Evolutionary conservation across 2,888 invertebrate genomes (phyloP).

Genomic region (Microdon myrmicae): DNA sequence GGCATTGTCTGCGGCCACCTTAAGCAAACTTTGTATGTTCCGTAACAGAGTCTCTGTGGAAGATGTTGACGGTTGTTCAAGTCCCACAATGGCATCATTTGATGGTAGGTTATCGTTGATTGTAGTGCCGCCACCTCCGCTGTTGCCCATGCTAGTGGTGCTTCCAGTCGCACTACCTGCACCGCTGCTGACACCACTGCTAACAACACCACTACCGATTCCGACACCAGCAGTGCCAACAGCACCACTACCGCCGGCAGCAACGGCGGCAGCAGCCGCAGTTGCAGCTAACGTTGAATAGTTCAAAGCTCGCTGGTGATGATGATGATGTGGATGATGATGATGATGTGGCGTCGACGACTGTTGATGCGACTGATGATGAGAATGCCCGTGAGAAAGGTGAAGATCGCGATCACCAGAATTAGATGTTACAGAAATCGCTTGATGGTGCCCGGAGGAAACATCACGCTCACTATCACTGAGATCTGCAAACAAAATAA

Average conservation of each 20-base stretch:
- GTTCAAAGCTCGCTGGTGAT: conserved; percentile 77
- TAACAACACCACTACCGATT: conserved; percentile 57
- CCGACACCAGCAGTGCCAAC: conserved; percentile 60
- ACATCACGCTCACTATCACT: conserved; percentile 66
- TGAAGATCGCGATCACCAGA: conserved; percentile 51
- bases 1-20: conserved; percentile 97
- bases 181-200: conserved; percentile 58
- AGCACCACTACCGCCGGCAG: conserved; percentile 56
- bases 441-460: conserved; percentile 61
- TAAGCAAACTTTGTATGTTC: conserved; percentile 94
- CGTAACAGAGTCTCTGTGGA: conserved; percentile 93
- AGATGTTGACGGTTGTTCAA: conserved; percentile 63
- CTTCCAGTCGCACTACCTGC: conserved; percentile 60
- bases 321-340: conserved; percentile 65
- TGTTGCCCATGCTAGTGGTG: conserved; percentile 57
- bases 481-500: conserved; percentile 56
- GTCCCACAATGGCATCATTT: conserved; percentile 63
- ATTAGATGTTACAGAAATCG: conserved; percentile 48
- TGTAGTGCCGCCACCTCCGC: conserved; percentile 60
- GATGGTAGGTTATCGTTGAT: conserved; percentile 61
- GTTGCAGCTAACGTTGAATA: conserved; percentile 80
- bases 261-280: conserved; percentile 70
- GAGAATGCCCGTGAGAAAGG: conserved; percentile 48
- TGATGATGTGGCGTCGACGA: conserved; percentile 66
- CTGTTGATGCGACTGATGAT: conserved; percentile 52